phyloP scores from a whole-genome alignment of 2,888 invertebrate genomes.

The Pyrrhia umbra region DNA sequence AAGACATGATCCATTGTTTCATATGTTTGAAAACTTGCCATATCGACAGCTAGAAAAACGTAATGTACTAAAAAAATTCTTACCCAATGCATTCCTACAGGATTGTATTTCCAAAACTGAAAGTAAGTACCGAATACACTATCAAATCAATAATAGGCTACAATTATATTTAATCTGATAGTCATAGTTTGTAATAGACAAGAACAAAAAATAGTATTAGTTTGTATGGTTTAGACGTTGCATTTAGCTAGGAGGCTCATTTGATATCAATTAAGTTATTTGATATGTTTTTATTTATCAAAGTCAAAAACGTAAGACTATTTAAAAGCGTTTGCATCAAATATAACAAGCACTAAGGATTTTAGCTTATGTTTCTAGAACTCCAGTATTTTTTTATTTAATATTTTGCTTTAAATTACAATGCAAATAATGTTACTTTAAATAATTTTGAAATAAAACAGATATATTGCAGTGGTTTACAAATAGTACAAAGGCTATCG shows the following conservation, averaged over 20 bases:
- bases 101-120: too few relatives aligned
- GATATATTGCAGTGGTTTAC: too few relatives aligned
- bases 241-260: slow-evolving; percentile 42
- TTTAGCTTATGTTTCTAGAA: too few relatives aligned
- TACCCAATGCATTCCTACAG: too few relatives aligned
- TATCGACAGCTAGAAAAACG: neutral
- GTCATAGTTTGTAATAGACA: slow-evolving; percentile 29
- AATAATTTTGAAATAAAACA: too few relatives aligned
- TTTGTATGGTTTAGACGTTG: slow-evolving; percentile 30
- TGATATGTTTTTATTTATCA: too few relatives aligned
- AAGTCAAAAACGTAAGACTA: neutral
- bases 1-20: neutral
- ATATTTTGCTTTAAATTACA: too few relatives aligned
- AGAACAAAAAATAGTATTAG: slow-evolving; percentile 44
- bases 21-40: neutral
- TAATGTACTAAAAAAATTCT: neutral
- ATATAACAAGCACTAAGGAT: too few relatives aligned
- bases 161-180: slow-evolving; percentile 33
- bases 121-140: neutral
- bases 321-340: too few relatives aligned
- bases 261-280: slow-evolving; percentile 11
- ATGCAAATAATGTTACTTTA: too few relatives aligned
- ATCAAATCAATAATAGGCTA: slow-evolving; percentile 18
- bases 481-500: too few relatives aligned
- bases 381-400: too few relatives aligned